Conservation (phyloP, 2,888 invertebrate species). For the Cryptocheilus praepositus region DNA sequence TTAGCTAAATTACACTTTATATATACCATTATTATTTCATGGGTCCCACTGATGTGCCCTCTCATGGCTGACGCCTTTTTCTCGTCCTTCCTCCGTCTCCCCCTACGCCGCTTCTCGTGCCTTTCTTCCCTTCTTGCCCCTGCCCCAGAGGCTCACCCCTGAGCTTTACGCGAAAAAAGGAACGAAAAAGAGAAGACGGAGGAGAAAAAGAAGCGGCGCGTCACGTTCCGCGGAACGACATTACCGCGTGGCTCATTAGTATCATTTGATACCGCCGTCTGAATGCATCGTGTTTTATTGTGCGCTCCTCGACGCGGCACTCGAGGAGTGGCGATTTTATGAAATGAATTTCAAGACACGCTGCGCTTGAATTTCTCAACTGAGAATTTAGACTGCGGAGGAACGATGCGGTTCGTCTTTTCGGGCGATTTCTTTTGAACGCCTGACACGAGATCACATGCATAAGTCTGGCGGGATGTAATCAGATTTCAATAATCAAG, state of each 20-base stretch:
- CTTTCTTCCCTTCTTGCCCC: constrained; percentile 20
- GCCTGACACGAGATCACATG: too few species aligned
- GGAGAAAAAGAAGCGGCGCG: constrained; percentile 12
- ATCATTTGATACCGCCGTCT: constrained; percentile 9
- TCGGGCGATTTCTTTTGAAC: too few species aligned
- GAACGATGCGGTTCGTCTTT: too few species aligned
- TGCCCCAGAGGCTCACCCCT: constrained; percentile 7
- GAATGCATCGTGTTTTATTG: not conserved
- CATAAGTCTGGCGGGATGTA: too few species aligned
- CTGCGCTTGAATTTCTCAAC: too few species aligned
- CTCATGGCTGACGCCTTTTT: constrained; percentile 64
- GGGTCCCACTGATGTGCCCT: constrained; percentile 63
- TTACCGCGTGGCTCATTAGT: constrained; percentile 11
- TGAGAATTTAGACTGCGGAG: too few species aligned
- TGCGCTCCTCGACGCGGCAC: too few species aligned
- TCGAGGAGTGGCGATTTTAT: too few species aligned
- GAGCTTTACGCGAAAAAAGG: too few species aligned
- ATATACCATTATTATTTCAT: constrained; percentile 71
- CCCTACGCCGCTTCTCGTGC: constrained; percentile 27
- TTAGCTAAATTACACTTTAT: constrained; percentile 73
- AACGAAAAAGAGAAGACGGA: not conserved
- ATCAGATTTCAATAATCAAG: too few species aligned
- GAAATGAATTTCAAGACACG: too few species aligned
- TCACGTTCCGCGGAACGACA: constrained; percentile 13
- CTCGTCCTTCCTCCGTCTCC: constrained; percentile 43